Percentiles rank a stretch among this genome's conserved stretches.
These are phyloP conservation scores for Drosophila tristis DNA, from an alignment of 1,140 invertebrate genomes.

Conservation along the genomic window DNA sequence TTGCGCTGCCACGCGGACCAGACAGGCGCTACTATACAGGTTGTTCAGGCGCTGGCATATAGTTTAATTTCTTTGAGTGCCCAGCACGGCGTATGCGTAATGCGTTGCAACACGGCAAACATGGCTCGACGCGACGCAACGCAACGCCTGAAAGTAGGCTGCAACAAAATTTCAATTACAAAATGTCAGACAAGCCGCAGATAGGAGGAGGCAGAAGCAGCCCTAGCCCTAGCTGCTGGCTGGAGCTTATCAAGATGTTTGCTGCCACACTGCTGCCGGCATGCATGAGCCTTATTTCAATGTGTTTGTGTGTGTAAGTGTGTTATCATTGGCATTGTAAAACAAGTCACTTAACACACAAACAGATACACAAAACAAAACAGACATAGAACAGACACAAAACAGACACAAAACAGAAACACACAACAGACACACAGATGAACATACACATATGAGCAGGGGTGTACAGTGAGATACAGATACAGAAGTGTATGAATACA, in stretches of 20 bases:
- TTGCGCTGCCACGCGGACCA: background rate
- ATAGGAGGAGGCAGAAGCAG: constrained; percentile 39
- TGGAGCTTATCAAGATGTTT: constrained; percentile 50
- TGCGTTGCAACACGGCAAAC: constrained; percentile 30
- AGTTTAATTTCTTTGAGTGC: constrained; percentile 77
- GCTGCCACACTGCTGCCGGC: constrained; percentile 9
- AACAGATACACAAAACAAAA: constrained; percentile 11
- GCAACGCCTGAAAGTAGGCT: constrained; percentile 45
- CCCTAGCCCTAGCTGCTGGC: constrained; percentile 28
- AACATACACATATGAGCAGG: too few species aligned
- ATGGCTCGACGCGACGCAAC: constrained; percentile 7
- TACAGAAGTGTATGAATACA: background rate
- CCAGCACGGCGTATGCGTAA: constrained; percentile 66
- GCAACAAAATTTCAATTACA: constrained; percentile 76
- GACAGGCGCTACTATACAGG: constrained; percentile 7
- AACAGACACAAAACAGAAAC: background rate
- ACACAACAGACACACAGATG: constrained; percentile 5
- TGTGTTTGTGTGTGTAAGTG: constrained; percentile 20
- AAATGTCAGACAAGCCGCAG: constrained; percentile 72
- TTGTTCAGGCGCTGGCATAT: constrained; percentile 36
- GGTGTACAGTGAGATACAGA: too few species aligned
- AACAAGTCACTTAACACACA: constrained; percentile 77
- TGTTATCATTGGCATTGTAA: constrained; percentile 78
- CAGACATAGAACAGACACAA: too few species aligned
- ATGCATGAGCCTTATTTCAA: constrained; percentile 22